Percentiles rank a stretch among this genome's conserved stretches.
Evolutionary conservation across 1,140 invertebrate genomes (phyloP).

Genomic region (Acyrthosiphon pisum): DNA sequence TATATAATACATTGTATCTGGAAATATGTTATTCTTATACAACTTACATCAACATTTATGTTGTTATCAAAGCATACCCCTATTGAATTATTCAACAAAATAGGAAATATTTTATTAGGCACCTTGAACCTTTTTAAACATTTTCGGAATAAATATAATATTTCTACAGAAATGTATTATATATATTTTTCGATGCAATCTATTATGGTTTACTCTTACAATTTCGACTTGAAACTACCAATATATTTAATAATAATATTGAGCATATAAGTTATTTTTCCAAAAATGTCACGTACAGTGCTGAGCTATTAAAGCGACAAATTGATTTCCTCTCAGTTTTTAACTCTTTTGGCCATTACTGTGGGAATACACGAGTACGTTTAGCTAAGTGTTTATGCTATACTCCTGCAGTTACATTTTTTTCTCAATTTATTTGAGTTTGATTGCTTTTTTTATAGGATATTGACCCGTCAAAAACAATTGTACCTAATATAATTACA

Average conservation of each 20-base stretch:
- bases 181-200: not conserved
- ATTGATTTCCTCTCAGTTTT: constrained; percentile 23
- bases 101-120: not conserved
- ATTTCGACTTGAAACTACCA: not conserved
- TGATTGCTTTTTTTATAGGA: not conserved
- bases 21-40: not conserved
- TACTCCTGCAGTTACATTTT: not conserved
- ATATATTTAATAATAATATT: constrained; percentile 23
- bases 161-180: not conserved
- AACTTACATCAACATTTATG: not conserved
- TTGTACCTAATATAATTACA: not conserved
- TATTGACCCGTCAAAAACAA: not conserved
- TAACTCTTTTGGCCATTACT: not conserved
- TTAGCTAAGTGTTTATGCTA: not conserved
- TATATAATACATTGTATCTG: not conserved
- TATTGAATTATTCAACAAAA: constrained; percentile 11
- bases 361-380: not conserved
- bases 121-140: not conserved
- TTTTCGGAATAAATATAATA: not conserved
- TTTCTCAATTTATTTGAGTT: not conserved
- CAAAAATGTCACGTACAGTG: constrained; percentile 19
- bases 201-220: not conserved
- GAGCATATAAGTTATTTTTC: not conserved
- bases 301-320: not conserved
- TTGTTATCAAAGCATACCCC: not conserved